These are phyloP conservation scores for Python bivittatus DNA, from an alignment of 2,113 vertebrate genomes.

Conservation along the genomic window DNA sequence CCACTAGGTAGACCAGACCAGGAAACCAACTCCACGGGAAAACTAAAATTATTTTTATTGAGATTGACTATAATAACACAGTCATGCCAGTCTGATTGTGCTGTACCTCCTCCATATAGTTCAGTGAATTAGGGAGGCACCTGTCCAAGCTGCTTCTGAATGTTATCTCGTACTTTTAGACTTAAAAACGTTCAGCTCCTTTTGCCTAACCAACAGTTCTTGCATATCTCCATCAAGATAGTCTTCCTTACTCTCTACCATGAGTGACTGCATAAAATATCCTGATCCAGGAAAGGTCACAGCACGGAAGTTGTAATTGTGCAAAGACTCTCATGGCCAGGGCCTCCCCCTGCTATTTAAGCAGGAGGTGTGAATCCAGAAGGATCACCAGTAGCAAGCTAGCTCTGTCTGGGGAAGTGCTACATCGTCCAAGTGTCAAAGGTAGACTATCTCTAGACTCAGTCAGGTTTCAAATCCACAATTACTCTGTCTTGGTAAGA, in stretches of 20 bases:
- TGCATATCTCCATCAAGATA: neutral
- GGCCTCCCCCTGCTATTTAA: neutral
- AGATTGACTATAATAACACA: neutral
- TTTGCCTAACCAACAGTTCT: too few species aligned
- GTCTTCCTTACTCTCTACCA: neutral
- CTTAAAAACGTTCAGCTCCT: too few species aligned
- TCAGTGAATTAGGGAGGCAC: neutral
- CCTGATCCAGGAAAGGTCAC: neutral
- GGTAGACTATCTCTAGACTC: neutral
- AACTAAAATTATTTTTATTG: neutral
- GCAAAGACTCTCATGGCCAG: neutral
- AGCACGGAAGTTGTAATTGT: neutral
- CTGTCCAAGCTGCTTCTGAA: neutral
- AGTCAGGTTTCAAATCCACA: neutral
- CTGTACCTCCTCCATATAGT: neutral
- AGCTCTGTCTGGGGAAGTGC: neutral
- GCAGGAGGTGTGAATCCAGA: neutral
- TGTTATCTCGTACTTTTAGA: neutral
- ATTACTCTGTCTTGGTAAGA: neutral
- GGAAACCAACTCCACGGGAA: neutral
- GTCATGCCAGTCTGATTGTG: neutral
- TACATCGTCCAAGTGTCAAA: neutral
- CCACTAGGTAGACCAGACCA: neutral
- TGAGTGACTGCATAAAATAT: neutral
- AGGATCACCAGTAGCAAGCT: neutral